Conservation (phyloP, 2,113 vertebrate species). For the Chloropsis cyanopogon region DNA sequence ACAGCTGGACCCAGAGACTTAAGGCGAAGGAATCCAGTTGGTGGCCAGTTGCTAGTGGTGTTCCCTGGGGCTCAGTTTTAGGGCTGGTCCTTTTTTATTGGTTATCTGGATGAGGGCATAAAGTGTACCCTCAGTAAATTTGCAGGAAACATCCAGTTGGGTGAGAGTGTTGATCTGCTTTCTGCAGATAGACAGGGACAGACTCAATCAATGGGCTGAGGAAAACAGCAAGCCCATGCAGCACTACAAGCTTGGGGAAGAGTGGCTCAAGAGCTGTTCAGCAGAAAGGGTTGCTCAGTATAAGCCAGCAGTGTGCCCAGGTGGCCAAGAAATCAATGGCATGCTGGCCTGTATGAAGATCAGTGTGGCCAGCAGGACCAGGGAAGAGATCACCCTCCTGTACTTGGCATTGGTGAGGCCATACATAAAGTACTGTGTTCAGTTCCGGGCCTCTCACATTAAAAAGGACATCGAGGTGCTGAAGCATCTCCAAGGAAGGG, state of each 20-base stretch:
- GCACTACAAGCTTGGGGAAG: neutral
- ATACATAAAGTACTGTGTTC: neutral
- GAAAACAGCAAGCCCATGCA: neutral
- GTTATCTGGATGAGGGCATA: neutral
- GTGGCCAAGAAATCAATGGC: neutral
- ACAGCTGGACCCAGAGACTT: neutral
- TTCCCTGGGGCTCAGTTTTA: neutral
- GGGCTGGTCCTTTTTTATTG: neutral
- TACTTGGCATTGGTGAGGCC: neutral
- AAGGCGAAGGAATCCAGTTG: neutral
- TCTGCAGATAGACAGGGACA: neutral
- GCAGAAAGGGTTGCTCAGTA: neutral
- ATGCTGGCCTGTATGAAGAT: neutral
- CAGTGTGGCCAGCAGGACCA: neutral
- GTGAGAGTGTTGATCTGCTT: neutral
- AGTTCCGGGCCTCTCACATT: neutral
- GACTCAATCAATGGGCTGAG: neutral
- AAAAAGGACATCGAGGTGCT: neutral
- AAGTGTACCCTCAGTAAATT: neutral
- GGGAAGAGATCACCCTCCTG: neutral
- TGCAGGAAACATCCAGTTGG: neutral
- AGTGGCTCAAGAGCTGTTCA: neutral
- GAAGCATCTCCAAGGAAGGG: neutral
- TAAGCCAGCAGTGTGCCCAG: neutral
- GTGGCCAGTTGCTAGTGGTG: rapidly evolving